Evolutionary conservation across 2,888 invertebrate species (phyloP).

Genomic region (Brenthis ino): DNA sequence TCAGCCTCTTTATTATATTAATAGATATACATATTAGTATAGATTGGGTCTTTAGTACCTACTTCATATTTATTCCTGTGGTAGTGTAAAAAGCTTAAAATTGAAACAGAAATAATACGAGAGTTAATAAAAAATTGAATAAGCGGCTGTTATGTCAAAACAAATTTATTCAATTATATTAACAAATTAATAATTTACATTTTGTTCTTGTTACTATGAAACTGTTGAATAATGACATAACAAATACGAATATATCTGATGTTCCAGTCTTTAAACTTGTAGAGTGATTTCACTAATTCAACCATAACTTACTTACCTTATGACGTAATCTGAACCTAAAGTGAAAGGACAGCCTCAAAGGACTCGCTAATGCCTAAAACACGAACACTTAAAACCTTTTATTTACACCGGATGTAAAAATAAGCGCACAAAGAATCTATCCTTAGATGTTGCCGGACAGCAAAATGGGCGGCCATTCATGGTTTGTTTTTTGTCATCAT

Average conservation of each 20-base stretch:
- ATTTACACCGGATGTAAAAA: slow-evolving; percentile 7
- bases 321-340: slow-evolving; percentile 36
- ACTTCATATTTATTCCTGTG: no score
- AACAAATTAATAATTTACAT: slow-evolving; percentile 6
- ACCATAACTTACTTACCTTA: slow-evolving; percentile 30
- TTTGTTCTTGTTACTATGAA: not conserved
- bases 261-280: slow-evolving; percentile 41
- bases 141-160: no score
- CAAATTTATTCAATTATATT: no score
- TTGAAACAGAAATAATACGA: no score
- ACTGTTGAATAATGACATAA: slow-evolving; percentile 29
- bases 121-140: no score
- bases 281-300: slow-evolving; percentile 42
- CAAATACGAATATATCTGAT: slow-evolving; percentile 29
- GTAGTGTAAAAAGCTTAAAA: no score
- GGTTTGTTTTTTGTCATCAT: slow-evolving; percentile 21
- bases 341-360: slow-evolving; percentile 29
- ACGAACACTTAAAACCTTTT: slow-evolving; percentile 8
- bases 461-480: slow-evolving; percentile 21
- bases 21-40: no score
- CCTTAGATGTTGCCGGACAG: slow-evolving; percentile 15
- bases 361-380: slow-evolving; percentile 22
- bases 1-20: no score
- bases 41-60: no score
- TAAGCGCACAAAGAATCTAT: slow-evolving; percentile 23